Base-by-base conservation (phyloP, 2,888 invertebrate genomes). In the Tolmerus cingulatus region DNA sequence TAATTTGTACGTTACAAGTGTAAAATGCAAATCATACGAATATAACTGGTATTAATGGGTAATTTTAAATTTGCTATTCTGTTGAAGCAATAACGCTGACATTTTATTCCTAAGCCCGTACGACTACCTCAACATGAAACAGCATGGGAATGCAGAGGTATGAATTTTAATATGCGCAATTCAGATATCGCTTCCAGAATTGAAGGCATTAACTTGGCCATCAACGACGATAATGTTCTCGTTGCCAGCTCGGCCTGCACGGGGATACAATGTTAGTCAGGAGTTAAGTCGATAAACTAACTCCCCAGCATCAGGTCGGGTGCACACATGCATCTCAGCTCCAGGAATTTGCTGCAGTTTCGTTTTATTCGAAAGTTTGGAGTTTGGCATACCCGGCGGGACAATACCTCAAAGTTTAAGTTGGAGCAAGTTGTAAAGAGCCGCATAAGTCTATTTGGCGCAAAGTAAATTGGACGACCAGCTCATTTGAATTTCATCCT, bases 401-500 rank as follows among this genome's bases (percentile, higher is more conserved):
- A 66, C 82, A 82, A 82, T 82, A 66, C 82, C 82, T 82, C 82
- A 82, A 82, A 82, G 82, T 82, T 81, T 82, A 82, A 82, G 82
- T 82, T 66, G 57, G 23, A 19, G 82, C 51, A 82, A 82, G 82
- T 82, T 82, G 82, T 82, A 82, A 82, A 81, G 82, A 57, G 82
- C 82, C 82, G 82, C 82, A 82, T 82, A 82, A 82, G 82, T 82
- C 82, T 82, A 82, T 82, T 82, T 82, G 82, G 82, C 66, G 82
- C 51, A 79, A 57, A 37, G 82, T 82, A 82, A 82, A 82, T 82
- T 82, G 82, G 37, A 82, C 82, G 57, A 82, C 82, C 82, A 66
- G 40, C 82, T 82, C 82, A 82, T 82, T 82, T 82, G 82, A 82
- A 82, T 82, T 82, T 82, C 82, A 82, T 57, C 82, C 40, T 82